These are phyloP conservation scores for Dolichotis patagonum DNA, from an alignment of 2,113 vertebrate species.

Conservation along the genomic window DNA sequence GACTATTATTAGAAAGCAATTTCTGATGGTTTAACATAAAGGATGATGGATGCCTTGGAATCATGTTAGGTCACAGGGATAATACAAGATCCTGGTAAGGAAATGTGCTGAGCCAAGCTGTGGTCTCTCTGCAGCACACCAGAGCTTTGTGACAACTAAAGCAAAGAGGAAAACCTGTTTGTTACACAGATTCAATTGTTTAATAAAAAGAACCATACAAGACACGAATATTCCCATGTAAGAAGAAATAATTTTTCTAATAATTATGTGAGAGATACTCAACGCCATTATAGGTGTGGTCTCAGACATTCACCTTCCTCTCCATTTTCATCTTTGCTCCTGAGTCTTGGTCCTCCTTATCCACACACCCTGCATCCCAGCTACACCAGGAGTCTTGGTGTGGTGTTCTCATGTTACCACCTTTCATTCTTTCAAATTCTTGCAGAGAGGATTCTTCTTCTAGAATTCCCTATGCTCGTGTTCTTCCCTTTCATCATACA, in stretches of 20 bases:
- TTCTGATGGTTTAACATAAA: background rate
- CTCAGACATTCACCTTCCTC: background rate
- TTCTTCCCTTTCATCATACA: background rate
- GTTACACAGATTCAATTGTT: background rate
- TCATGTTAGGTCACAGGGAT: background rate
- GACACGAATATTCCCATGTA: background rate
- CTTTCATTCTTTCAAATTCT: background rate
- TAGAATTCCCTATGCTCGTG: background rate
- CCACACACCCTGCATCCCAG: accelerated
- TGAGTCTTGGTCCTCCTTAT: background rate
- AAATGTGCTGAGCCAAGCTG: background rate
- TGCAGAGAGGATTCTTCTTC: background rate
- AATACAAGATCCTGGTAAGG: background rate
- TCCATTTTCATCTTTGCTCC: background rate
- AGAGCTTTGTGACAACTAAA: background rate
- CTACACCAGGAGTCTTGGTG: background rate
- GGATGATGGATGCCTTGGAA: background rate
- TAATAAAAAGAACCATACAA: background rate
- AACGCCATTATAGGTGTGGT: background rate
- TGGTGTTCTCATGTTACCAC: background rate
- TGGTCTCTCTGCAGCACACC: background rate
- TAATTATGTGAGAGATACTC: background rate
- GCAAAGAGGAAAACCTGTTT: background rate
- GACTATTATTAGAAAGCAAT: background rate
- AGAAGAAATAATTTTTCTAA: background rate